Evolutionary conservation across 2,888 invertebrate genomes (phyloP).

Genomic region (Pristionchus exspectatus): DNA sequence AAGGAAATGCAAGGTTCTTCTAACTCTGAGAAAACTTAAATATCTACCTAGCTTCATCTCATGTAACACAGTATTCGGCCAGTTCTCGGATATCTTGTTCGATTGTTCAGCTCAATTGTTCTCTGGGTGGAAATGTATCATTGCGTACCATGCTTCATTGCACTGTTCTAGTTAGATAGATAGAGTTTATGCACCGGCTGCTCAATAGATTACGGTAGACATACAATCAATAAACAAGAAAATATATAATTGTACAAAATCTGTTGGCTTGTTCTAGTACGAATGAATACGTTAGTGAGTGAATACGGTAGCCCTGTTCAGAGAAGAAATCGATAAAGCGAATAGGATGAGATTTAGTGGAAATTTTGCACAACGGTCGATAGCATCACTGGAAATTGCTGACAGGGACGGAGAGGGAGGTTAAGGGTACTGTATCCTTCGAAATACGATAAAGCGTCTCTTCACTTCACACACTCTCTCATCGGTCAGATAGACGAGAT

Average conservation of each 20-base stretch:
- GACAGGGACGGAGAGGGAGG: neutral
- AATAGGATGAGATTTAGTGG: neutral
- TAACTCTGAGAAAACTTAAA: neutral
- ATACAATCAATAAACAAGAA: neutral
- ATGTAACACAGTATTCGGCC: no score
- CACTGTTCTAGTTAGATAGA: neutral
- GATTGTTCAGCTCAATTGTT: no score
- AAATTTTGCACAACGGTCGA: constrained; percentile 41
- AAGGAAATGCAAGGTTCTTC: neutral
- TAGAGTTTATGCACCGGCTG: constrained; percentile 25
- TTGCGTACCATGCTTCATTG: no score
- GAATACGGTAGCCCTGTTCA: constrained; percentile 19
- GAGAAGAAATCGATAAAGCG: constrained; percentile 39
- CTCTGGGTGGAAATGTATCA: no score
- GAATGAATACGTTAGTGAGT: neutral
- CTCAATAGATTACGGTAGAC: neutral
- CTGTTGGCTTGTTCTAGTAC: neutral
- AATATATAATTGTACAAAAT: neutral
- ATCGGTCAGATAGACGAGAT: no score
- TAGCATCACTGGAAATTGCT: constrained; percentile 28
- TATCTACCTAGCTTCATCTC: neutral
- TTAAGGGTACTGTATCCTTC: neutral
- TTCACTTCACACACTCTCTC: neutral
- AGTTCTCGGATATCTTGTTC: no score
- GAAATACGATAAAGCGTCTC: neutral